Evolutionary conservation across 2,113 vertebrate species (phyloP).

Genomic region (Xiphorhynchus elegans): DNA sequence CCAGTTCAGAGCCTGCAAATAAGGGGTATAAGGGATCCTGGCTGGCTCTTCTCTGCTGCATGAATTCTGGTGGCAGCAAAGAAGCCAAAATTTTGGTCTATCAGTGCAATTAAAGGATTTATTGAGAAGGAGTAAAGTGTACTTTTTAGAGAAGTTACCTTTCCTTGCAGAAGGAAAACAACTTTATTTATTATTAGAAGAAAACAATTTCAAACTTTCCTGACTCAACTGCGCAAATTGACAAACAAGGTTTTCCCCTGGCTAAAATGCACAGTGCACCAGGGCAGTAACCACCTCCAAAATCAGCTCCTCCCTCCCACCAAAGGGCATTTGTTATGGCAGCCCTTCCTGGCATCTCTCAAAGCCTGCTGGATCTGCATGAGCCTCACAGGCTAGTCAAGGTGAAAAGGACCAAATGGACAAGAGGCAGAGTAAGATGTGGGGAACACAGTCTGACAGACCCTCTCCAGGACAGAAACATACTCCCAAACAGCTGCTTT

Average conservation of each 20-base stretch:
- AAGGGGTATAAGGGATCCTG: rapidly evolving
- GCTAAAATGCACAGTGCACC: neutral
- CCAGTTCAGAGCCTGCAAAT: neutral
- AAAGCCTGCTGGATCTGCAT: neutral
- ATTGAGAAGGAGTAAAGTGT: neutral
- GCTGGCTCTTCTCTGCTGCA: neutral
- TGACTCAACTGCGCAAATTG: neutral
- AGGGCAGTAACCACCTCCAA: neutral
- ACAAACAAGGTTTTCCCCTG: neutral
- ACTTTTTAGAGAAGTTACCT: neutral
- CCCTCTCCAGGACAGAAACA: neutral
- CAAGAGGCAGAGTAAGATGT: rapidly evolving
- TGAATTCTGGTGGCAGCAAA: neutral
- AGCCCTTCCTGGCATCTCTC: neutral
- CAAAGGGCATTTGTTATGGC: neutral
- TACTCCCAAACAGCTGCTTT: neutral
- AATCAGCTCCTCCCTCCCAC: neutral
- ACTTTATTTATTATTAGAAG: neutral
- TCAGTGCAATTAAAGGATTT: neutral
- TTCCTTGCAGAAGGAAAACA: neutral
- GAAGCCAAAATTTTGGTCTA: neutral
- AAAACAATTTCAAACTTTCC: neutral
- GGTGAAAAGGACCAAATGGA: neutral
- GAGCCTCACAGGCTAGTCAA: neutral
- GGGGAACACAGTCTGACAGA: neutral